These are phyloP conservation scores for Sapayoa aenigma DNA, from an alignment of 2,113 vertebrate species.

Conservation along the genomic window DNA sequence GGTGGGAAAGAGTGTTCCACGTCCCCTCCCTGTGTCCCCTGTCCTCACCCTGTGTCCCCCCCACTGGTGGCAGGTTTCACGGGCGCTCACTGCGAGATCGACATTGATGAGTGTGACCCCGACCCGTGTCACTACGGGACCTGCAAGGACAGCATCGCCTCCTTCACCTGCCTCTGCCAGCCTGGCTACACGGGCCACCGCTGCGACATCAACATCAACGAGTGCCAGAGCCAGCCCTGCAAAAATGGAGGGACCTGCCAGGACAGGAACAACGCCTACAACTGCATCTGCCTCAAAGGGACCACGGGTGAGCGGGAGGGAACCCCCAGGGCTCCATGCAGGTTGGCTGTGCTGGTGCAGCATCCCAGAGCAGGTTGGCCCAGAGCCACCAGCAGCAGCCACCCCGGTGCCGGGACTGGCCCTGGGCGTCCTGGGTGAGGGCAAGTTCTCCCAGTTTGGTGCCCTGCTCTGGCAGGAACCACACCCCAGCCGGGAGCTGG, in stretches of 20 bases:
- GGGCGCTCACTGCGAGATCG: constrained; percentile 84
- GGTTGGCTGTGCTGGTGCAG: rapidly evolving
- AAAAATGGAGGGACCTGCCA: constrained; percentile 90
- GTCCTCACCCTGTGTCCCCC: background rate
- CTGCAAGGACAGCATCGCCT: constrained; percentile 86
- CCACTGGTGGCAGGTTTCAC: constrained; percentile 77
- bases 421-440: background rate
- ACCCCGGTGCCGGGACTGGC: rapidly evolving
- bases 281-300: constrained; percentile 88
- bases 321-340: rapidly evolving
- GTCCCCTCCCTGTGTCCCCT: background rate
- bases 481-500: background rate
- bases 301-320: constrained; percentile 78
- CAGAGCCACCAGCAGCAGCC: background rate
- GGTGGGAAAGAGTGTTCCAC: background rate
- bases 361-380: rapidly evolving
- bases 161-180: constrained; percentile 87
- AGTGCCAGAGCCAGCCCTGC: constrained; percentile 93
- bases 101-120: constrained; percentile 87
- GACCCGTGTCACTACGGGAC: constrained; percentile 91
- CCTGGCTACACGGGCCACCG: constrained; percentile 88
- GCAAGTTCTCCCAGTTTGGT: background rate
- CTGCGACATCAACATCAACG: constrained; percentile 92
- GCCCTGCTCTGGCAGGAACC: background rate
- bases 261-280: constrained; percentile 85